Conservation (phyloP, 1,140 invertebrate genomes). For the Scylla paramamosain region DNA sequence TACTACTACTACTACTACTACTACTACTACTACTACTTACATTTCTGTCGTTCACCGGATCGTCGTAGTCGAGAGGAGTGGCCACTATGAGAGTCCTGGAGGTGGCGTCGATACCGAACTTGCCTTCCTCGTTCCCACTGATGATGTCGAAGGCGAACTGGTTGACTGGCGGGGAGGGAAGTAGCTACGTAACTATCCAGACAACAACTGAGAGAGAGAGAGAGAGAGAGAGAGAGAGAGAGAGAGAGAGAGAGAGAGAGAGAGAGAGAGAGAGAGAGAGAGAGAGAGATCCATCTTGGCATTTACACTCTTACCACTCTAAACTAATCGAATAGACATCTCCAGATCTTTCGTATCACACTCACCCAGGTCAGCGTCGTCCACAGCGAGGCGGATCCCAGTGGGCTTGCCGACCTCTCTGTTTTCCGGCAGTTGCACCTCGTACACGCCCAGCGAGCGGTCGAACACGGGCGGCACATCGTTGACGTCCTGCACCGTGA, state of each 20-base stretch:
- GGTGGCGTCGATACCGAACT: slow-evolving; percentile 54
- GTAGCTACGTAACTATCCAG: neutral
- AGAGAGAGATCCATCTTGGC: too few relatives aligned
- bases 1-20: too few relatives aligned
- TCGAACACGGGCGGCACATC: slow-evolving; percentile 64
- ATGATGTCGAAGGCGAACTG: slow-evolving; percentile 62
- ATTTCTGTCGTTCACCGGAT: slow-evolving; percentile 58
- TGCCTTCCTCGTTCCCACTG: slow-evolving; percentile 56
- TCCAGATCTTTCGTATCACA: neutral
- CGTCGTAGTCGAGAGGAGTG: slow-evolving; percentile 61
- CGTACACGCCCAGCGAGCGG: slow-evolving; percentile 34
- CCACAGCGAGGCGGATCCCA: slow-evolving; percentile 44
- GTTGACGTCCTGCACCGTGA: slow-evolving; percentile 65
- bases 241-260: neutral
- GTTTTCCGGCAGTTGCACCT: slow-evolving; percentile 63
- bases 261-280: neutral
- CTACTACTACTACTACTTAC: slow-evolving; percentile 16
- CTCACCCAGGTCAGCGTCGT: slow-evolving; percentile 59
- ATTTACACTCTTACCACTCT: neutral
- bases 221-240: slow-evolving; percentile 35
- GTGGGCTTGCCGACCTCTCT: slow-evolving; percentile 62
- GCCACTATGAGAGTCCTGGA: slow-evolving; percentile 57
- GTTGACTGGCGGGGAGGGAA: slow-evolving; percentile 46
- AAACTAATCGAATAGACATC: neutral
- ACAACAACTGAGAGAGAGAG: neutral